Base-by-base conservation (phyloP, 2,888 invertebrate genomes). In the Hofmannophila pseudospretella region DNA sequence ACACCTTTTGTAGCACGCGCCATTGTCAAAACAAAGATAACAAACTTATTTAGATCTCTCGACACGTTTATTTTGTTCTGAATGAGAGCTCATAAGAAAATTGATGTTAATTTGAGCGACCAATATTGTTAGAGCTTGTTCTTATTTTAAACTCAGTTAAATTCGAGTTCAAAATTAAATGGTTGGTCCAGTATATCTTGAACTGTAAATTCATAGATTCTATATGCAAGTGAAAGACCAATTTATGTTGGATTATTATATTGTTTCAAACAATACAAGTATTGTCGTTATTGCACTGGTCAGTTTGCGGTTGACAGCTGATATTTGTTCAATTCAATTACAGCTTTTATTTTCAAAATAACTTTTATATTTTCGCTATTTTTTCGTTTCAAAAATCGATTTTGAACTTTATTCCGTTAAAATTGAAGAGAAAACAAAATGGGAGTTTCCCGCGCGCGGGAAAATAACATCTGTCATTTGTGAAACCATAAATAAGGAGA, bases 251-350 rank as follows among this genome's bases (percentile, higher is more conserved):
- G n/a, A 7, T 25, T 20, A 7, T 20, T 20, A 20, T 5, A 20
- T 20, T 25, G 25, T 23, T 20, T 20, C 5, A 22, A 13, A 28
- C 34, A 34, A 34, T 19, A 28, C 28, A 28, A 27, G 2, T 28
- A 27, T 34, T 61, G 47, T 49, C 47, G 41, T 45, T 54, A 55
- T 62, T 67, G 65, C 53, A 48, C 41, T 57, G 76, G 74, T 63
- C 71, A 69, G 57, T 70, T 67, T 82, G 81, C 55, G 82, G 82
- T 79, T 67, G 67, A 67, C 72, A 73, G 70, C 69, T 79, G 75
- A 67, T 55, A 47, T 58, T 32, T 42, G 45, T 55, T 54, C 57
- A 40, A 43, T 49, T 54, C 54, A 51, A 58, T 57, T 54, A 45
- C 52, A 58, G 49, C 52, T 55, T 49, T 53, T 50, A 46, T 47